Evolutionary conservation across 1,140 invertebrate genomes (phyloP).

Genomic region (Diploscapter pachys): DNA sequence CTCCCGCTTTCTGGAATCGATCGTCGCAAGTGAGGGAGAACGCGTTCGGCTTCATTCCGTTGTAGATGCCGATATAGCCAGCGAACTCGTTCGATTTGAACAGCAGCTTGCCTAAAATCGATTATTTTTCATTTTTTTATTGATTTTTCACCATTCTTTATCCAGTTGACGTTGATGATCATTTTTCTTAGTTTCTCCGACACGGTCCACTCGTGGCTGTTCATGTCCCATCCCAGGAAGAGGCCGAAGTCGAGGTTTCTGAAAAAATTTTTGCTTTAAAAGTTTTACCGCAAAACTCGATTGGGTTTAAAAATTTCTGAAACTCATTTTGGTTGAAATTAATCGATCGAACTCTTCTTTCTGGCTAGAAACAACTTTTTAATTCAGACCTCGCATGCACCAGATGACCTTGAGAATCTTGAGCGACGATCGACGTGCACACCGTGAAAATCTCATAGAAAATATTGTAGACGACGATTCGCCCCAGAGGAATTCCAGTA

Average conservation of each 20-base stretch:
- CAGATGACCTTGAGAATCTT: conserved; percentile 60
- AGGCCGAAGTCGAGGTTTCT: conserved; percentile 68
- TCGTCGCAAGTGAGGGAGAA: conserved; percentile 66
- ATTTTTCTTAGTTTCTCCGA: conserved; percentile 63
- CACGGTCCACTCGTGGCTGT: conserved; percentile 61
- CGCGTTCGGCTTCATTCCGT: conserved; percentile 61
- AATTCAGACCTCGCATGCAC: conserved; percentile 22
- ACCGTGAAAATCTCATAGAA: conserved; percentile 69
- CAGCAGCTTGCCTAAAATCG: conserved; percentile 57
- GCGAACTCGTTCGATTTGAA: conserved; percentile 66
- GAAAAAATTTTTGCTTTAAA: background rate
- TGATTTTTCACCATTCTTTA: conserved; percentile 49
- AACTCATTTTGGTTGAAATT: background rate
- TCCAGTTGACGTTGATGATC: conserved; percentile 65
- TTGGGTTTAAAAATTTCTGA: too few relatives aligned
- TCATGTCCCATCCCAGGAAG: conserved; percentile 63
- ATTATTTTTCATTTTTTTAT: background rate
- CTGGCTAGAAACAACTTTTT: too few relatives aligned
- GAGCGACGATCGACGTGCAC: conserved; percentile 66
- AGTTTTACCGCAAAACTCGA: background rate
- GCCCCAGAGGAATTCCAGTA: conserved; percentile 59
- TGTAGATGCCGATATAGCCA: conserved; percentile 66
- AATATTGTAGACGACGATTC: conserved; percentile 66
- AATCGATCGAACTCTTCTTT: background rate
- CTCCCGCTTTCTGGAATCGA: conserved; percentile 65